These are phyloP conservation scores for Menura novaehollandiae DNA, from an alignment of 2,113 vertebrate species.

Conservation along the genomic window DNA sequence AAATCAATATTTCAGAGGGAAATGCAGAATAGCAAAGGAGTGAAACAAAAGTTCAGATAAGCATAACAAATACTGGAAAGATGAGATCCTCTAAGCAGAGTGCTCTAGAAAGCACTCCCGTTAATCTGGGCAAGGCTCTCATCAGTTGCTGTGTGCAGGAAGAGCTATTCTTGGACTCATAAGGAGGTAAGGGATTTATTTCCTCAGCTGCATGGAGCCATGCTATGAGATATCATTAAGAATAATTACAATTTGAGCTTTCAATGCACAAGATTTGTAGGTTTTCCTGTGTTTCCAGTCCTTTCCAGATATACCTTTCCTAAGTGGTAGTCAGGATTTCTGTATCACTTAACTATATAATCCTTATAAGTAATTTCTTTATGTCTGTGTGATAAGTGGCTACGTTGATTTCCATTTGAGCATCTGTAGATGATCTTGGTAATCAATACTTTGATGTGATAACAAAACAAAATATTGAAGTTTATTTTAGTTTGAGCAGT, in stretches of 20 bases:
- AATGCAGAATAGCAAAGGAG: neutral
- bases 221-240: constrained; percentile 14
- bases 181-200: constrained; percentile 45
- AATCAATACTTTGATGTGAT: neutral
- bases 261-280: neutral
- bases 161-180: constrained; percentile 31
- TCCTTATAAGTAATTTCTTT: neutral
- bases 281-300: neutral
- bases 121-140: constrained; percentile 27
- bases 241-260: constrained; percentile 13
- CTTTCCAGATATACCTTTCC: neutral
- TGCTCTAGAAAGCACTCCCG: constrained; percentile 1
- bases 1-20: constrained; percentile 39
- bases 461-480: neutral
- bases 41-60: constrained; percentile 39
- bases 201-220: constrained; percentile 38
- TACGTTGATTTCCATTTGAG: neutral
- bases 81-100: constrained; percentile 26
- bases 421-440: neutral
- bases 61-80: constrained; percentile 24
- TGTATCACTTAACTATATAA: neutral
- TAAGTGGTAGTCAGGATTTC: neutral
- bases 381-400: neutral
- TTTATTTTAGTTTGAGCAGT: neutral
- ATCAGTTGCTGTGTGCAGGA: neutral